Base-by-base conservation (phyloP, 2,888 invertebrate genomes). In the Tenthredo amoena region DNA sequence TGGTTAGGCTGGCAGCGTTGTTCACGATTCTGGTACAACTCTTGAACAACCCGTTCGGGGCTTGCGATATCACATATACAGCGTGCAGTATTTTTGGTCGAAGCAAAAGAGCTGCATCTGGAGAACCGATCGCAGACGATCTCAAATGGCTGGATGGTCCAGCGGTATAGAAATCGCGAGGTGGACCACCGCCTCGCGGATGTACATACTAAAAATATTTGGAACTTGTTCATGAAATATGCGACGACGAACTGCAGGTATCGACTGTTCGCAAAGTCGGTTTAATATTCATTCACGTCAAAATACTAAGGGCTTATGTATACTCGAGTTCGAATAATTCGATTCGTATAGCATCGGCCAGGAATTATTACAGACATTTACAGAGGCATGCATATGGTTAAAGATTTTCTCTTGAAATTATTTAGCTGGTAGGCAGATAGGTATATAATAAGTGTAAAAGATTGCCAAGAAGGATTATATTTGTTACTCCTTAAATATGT, bases 1-100 rank as follows among this genome's bases (percentile, higher is more conserved):
- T 83, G 84, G 81, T 84, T 84, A 47, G 74, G 85, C 76, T 68
- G 55, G 37, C 71, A 85, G 76, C 47, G 86, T 85, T 89, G 89
- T 87, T 83, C 83, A 58, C 83, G 83, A 83, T 68, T 71, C 40
- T 68, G 26, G 31, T 83, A 83, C 83, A 83, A 83, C 83, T 65
- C 83, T 62, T 40, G 81, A 62, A 81, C 81, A 81, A 81, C 81
- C 81, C 4, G 81, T 62, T 40, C 77, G 81, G 15, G 77, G 3
- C 31, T 76, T 55, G 34, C 77, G 34, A 77, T 77, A 47, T 55
- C 72, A 43, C 40, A 43, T 74, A 74, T 15, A 74, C 43, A 74
- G 40, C 72, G 40, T 74, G 43, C 43, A 21, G 72, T 37, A 74
- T 74, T 74, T 74, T 43, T 74, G 72, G 21, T 43, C 9, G n/a